Conservation (phyloP, 1,140 invertebrate genomes). For the Babylonia areolata region DNA sequence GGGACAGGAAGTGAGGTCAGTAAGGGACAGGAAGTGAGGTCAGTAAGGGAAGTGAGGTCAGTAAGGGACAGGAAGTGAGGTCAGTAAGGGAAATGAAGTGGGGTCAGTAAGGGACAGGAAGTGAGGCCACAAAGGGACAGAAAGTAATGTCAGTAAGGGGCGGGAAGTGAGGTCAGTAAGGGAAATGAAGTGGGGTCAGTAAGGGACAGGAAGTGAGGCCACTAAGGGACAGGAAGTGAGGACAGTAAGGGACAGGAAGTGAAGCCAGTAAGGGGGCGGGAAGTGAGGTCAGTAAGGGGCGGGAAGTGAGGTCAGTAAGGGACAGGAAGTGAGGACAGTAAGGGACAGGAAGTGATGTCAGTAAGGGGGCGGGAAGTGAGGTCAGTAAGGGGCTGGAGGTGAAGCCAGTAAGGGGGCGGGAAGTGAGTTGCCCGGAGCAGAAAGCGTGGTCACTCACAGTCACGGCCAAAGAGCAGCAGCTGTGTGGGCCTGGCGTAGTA, state of each 20-base stretch:
- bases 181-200: neutral
- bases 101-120: neutral
- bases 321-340: neutral
- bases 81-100: neutral
- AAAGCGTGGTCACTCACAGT: conserved; percentile 6
- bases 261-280: neutral
- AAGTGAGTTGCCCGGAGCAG: neutral
- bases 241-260: neutral
- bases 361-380: neutral
- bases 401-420: too few relatives aligned
- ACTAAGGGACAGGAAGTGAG: neutral
- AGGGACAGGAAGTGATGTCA: neutral
- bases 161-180: neutral
- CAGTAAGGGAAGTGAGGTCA: neutral
- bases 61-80: neutral
- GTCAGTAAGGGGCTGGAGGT: neutral
- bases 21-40: neutral
- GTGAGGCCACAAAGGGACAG: neutral
- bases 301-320: neutral
- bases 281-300: neutral
- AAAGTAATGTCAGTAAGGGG: too few relatives aligned
- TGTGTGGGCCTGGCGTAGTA: conserved; percentile 33
- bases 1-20: neutral
- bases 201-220: neutral
- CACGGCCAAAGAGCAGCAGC: conserved; percentile 28